phyloP scores from a whole-genome alignment of 2,797 vertebrate genomes.

The Coregonus ussuriensis region DNA sequence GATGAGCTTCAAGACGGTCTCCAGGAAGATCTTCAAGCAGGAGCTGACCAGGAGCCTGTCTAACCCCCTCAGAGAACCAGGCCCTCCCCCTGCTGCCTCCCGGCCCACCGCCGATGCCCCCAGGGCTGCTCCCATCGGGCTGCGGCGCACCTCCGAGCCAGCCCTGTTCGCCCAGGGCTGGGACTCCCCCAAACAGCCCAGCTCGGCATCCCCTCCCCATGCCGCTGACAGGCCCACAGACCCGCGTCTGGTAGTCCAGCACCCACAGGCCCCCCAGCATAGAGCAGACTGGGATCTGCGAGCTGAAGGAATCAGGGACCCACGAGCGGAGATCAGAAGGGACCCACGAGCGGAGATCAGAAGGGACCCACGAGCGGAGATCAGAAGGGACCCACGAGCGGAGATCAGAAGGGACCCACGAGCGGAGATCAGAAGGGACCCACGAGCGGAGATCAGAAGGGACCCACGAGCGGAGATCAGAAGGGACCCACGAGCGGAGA shows the following conservation, averaged over 20 bases:
- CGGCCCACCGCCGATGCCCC: neutral
- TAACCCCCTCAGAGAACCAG: slow-evolving; percentile 6
- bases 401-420: no score
- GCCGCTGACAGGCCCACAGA: slow-evolving; percentile 63
- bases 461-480: no score
- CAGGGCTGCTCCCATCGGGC: neutral
- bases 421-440: no score
- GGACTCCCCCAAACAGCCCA: neutral
- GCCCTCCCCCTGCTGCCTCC: no score
- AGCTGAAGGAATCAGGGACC: neutral
- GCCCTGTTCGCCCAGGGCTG: slow-evolving; percentile 1
- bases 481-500: no score
- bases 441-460: no score
- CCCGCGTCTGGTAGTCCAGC: slow-evolving; percentile 60
- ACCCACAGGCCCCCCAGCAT: neutral
- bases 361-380: no score
- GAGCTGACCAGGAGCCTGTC: slow-evolving; percentile 42
- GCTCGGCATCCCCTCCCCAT: slow-evolving; percentile 41
- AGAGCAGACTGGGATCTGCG: neutral
- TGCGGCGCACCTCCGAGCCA: slow-evolving; percentile 46
- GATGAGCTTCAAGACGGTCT: slow-evolving; percentile 66
- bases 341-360: no score
- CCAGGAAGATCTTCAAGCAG: slow-evolving; percentile 74
- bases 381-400: no score
- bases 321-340: no score